Conservation (phyloP, 2,797 vertebrate genomes). For the Florisuga fusca region DNA sequence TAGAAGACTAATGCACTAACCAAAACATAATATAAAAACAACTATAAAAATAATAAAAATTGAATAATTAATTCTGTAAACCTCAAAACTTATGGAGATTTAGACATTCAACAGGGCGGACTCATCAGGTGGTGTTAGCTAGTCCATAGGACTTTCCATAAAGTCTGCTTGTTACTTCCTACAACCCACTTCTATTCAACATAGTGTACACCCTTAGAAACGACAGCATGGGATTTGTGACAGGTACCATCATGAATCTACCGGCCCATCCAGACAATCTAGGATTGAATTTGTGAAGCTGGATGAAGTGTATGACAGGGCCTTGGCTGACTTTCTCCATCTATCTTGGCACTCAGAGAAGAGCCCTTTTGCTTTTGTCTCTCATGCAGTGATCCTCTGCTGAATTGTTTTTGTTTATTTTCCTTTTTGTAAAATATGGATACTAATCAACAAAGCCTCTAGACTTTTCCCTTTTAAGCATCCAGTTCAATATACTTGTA, state of each 20-base stretch:
- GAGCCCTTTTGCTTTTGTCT: not conserved
- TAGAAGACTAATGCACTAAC: not conserved
- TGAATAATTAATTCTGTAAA: not conserved
- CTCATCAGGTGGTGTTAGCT: not conserved
- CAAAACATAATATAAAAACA: not conserved
- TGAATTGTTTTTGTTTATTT: not conserved
- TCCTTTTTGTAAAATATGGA: not conserved
- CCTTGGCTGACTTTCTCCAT: not conserved
- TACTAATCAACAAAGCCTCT: not conserved
- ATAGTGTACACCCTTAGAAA: not conserved
- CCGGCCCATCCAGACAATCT: not conserved
- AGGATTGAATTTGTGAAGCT: not conserved
- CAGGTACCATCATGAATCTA: not conserved
- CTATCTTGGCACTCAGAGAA: not conserved
- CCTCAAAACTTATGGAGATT: not conserved
- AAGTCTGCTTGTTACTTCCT: not conserved
- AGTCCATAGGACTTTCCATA: not conserved
- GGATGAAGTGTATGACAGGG: not conserved
- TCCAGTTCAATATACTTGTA: not conserved
- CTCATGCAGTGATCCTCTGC: accelerated
- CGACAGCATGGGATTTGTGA: not conserved
- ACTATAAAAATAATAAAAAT: accelerated
- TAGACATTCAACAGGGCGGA: not conserved
- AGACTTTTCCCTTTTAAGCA: not conserved
- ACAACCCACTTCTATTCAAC: not conserved